Base-by-base conservation (phyloP, 2,113 vertebrate genomes). In the Leucopsar rothschildi region DNA sequence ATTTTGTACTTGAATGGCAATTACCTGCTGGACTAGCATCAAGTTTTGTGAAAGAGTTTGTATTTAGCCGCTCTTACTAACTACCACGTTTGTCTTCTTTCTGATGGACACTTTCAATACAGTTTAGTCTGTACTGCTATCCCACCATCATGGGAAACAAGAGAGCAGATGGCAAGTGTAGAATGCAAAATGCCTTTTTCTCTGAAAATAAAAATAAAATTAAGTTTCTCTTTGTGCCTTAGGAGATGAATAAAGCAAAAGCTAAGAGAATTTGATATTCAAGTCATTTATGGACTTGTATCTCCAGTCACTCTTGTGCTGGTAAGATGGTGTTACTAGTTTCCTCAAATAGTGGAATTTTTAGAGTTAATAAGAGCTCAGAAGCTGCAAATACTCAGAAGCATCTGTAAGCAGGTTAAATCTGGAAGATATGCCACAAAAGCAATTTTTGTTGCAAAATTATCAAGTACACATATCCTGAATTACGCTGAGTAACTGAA, bases 101-200 rank as follows among this genome's bases (percentile, higher is more conserved):
- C 49, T 79, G 53, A 59, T 24, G 27, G 28, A 55, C 57, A 9
- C 16, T 52, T 52, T 29, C 27, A 52, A 52, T 17, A 28, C 16
- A 29, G 81, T 40, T 53, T 7, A n/a, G 35, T 40, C 39, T 64
- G 40, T 37, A 40, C 56, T 55, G 44, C 14, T 49, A 7, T 22
- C 37, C n/a, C 69, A 53, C 37, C 42, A 8, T 33, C 57, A 8
- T 4, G 2, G 28, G 53, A 42, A 64, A 7, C 29, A 57, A 16
- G 16, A 1, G 1, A 82, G 63, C 42, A 75, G 23, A 57, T 3
- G 14, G 40, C 0, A 0, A 31, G 25, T 15, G 19, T 13, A 66
- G 45, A 77, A 77, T 45, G 57, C 55, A 39, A 72, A 84, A 53
- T 50, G 3, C 9, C 12, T 21, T 31, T 70, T 86, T 56, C 19